Conservation (phyloP, 2,888 invertebrate species). For the Lithophane socia region DNA sequence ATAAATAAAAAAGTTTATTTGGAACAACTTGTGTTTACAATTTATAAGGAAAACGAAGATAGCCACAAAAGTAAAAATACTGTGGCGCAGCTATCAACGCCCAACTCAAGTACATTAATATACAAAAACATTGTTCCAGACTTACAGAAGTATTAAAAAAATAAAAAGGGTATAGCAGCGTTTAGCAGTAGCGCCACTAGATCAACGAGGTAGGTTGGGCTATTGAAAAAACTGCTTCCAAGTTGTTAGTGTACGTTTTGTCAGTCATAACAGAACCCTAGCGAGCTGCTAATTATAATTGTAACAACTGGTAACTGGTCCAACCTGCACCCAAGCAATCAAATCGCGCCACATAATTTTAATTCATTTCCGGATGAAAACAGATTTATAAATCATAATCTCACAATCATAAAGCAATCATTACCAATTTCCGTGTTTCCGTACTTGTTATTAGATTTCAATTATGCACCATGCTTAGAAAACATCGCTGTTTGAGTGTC, state of each 20-base stretch:
- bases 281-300: slow-evolving; percentile 22
- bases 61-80: no score
- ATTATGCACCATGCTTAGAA: slow-evolving; percentile 51
- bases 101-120: no score
- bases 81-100: no score
- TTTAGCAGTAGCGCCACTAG: not conserved
- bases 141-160: no score
- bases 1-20: no score
- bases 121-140: no score
- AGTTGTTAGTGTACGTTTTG: slow-evolving; percentile 12
- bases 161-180: no score
- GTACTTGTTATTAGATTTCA: slow-evolving; percentile 43
- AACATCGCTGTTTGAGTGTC: slow-evolving; percentile 25
- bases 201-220: no score
- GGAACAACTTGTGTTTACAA: no score
- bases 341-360: slow-evolving; percentile 46
- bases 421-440: slow-evolving; percentile 54
- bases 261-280: slow-evolving; percentile 10
- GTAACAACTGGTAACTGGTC: slow-evolving; percentile 31
- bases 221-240: slow-evolving; percentile 3
- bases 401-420: slow-evolving; percentile 52
- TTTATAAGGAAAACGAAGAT: no score
- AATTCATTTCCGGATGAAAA: slow-evolving; percentile 56
- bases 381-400: slow-evolving; percentile 59
- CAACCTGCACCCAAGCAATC: slow-evolving; percentile 38